Percentiles rank a stretch among this genome's conserved stretches.
phyloP scores from a whole-genome alignment of 2,113 vertebrate species.

The Empidonax alnorum region DNA sequence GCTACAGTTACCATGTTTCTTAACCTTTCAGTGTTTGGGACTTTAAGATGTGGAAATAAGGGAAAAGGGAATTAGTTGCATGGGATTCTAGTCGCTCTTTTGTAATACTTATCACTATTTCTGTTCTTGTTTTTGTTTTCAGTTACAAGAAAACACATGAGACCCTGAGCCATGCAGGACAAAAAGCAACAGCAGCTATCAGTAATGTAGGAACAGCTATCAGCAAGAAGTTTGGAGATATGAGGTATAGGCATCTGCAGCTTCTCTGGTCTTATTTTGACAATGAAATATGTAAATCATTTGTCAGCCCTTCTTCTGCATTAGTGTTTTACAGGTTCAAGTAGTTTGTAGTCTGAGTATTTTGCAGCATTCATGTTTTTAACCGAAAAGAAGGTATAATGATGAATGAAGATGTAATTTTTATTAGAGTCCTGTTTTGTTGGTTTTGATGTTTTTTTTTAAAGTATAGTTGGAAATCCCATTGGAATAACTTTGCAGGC shows the following conservation, averaged over 20 bases:
- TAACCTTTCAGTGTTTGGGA: not conserved
- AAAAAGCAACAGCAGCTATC: conserved; percentile 92
- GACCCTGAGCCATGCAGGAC: conserved; percentile 91
- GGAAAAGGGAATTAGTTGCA: not conserved
- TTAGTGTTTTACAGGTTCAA: not conserved
- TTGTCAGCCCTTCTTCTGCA: not conserved
- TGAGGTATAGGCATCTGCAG: conserved; percentile 82
- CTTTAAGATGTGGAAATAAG: not conserved
- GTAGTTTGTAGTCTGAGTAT: not conserved
- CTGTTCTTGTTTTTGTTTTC: conserved; percentile 26
- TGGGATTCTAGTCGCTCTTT: not conserved
- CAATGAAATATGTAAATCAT: not conserved
- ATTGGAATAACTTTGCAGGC: not conserved
- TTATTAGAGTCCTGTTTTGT: not conserved
- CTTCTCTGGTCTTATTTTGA: not conserved
- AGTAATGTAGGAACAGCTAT: conserved; percentile 90
- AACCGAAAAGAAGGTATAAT: not conserved
- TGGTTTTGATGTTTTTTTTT: not conserved
- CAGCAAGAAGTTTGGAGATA: conserved; percentile 93
- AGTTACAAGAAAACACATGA: conserved; percentile 98
- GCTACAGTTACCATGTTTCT: not conserved
- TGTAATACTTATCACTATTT: not conserved
- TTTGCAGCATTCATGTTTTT: not conserved
- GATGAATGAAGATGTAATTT: not conserved
- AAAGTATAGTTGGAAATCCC: not conserved